Evolutionary conservation across 1,140 invertebrate species (phyloP), one percentile per base, ranked within the genome.

Genomic region (Monochamus saltuarius): DNA sequence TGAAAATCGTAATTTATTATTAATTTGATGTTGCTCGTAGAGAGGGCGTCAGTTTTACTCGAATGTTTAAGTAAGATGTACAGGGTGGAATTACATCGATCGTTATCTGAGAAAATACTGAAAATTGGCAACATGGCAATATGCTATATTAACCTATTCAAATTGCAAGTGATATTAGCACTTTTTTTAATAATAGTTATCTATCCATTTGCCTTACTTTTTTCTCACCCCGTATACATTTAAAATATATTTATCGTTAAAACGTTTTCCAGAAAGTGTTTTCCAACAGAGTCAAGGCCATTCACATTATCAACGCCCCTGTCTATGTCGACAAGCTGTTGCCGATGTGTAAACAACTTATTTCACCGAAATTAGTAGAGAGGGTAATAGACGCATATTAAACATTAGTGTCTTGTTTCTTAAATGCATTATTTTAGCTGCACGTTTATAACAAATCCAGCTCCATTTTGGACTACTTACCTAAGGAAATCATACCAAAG

Each of bases 251-350:
- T n/a, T n/a, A n/a, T n/a, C n/a, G n/a, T n/a, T n/a, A n/a, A 29
- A 29, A 29, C 22, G 6, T 29, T 19, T 65, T 59, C 35, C 40
- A 66, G 72, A 81, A 83, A 55, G 83, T 77, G 3, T 80, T 79
- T 69, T 82, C 82, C 2, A 74, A 81, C 36, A 73, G 81, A 54
- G 79, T 80, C 4, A 82, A 84, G 59, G 79, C 77, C 8, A 76
- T 83, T 36, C 80, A 84, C 64, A 80, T 80, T 56, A 71, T 84
- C n/a, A 81, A 84, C 67, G 73, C 77, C 36, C 78, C 80, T 0
- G 14, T 73, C 7, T 77, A 75, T 0, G 81, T 83, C 62, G 80
- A 82, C 56, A 71, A 75, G 0, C 63, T 83, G 0, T 80, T 82
- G 53, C 78, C 78, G 51, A 64, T 82, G 37, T 75, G 80, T n/a